phyloP scores from a whole-genome alignment of 2,113 vertebrate species.

The Paradisaea rubra region DNA sequence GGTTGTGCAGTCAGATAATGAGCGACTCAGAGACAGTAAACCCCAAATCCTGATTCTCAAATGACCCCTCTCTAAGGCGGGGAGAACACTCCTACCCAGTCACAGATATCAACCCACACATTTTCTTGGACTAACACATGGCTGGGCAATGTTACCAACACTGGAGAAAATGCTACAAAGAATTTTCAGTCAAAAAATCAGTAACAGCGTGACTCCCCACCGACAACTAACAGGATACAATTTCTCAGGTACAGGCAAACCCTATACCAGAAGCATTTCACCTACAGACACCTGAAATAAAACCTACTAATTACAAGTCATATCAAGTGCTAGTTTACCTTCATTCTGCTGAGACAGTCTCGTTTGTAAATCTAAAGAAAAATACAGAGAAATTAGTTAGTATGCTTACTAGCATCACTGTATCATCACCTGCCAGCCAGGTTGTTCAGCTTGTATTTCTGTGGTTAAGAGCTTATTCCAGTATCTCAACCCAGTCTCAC shows the following conservation, averaged over 20 bases:
- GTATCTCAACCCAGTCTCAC: not conserved
- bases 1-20: fast-evolving
- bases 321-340: slow-evolving; percentile 68
- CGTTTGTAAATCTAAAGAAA: slow-evolving; percentile 80
- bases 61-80: not conserved
- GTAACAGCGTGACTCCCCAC: not conserved
- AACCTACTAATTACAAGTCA: not conserved
- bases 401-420: not conserved
- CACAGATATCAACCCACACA: not conserved
- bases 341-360: slow-evolving; percentile 82
- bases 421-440: not conserved
- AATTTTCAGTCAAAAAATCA: not conserved
- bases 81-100: not conserved
- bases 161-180: not conserved
- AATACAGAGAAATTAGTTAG: slow-evolving; percentile 1
- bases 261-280: not conserved
- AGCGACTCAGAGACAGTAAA: not conserved
- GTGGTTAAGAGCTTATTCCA: not conserved
- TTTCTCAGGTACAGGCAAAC: not conserved
- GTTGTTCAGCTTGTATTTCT: not conserved
- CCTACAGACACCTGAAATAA: not conserved
- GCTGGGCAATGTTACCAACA: not conserved
- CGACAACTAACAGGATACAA: not conserved
- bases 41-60: not conserved
- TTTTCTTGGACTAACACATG: not conserved